These are phyloP conservation scores for Onychomys arenicola DNA, from an alignment of 2,797 vertebrate species.

Conservation along the genomic window DNA sequence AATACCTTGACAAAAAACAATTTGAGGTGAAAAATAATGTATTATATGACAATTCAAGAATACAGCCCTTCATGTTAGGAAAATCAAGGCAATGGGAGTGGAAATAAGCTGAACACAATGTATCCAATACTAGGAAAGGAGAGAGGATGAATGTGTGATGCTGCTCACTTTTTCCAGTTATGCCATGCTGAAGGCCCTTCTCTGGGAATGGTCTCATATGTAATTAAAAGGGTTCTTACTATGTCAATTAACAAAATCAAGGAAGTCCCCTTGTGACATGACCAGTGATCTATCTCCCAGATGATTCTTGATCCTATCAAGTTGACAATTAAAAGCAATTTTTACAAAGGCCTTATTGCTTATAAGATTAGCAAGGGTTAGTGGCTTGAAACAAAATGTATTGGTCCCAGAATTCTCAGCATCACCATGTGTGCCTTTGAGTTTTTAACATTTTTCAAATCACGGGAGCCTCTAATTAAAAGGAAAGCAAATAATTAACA, in stretches of 20 bases:
- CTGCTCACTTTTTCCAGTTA: neutral
- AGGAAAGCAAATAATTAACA: slow-evolving; percentile 19
- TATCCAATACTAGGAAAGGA: neutral
- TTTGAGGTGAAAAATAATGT: neutral
- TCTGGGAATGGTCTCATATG: neutral
- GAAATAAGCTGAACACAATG: neutral
- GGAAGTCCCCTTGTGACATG: too few species aligned
- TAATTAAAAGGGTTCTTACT: neutral
- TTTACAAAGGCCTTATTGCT: neutral
- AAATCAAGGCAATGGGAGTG: neutral
- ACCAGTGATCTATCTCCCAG: neutral
- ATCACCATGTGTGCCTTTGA: slow-evolving; percentile 9
- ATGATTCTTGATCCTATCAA: neutral
- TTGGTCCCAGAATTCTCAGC: slow-evolving; percentile 17
- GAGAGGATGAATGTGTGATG: neutral
- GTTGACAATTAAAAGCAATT: neutral
- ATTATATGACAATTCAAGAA: neutral
- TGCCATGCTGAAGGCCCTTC: neutral
- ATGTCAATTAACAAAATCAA: neutral
- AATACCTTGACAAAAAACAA: neutral
- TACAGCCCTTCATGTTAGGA: neutral
- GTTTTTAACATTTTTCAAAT: slow-evolving; percentile 5
- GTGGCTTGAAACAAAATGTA: neutral
- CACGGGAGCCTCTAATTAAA: slow-evolving; percentile 28
- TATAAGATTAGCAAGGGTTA: neutral